Percentiles rank a stretch among this genome's conserved stretches.
phyloP scores from a whole-genome alignment of 2,113 vertebrate species.

The Crypturellus undulatus region DNA sequence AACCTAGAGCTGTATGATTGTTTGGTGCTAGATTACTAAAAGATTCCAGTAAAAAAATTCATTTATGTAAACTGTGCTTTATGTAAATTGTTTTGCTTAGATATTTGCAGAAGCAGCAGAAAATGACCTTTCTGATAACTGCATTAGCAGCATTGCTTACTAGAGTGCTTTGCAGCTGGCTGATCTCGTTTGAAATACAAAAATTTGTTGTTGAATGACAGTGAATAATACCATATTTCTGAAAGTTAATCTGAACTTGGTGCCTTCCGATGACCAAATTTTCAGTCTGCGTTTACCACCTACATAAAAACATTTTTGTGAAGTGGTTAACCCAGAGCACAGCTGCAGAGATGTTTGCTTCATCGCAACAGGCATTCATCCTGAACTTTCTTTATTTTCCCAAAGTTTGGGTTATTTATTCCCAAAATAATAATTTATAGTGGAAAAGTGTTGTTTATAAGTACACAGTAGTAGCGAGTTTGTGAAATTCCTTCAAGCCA shows the following conservation, averaged over 20 bases:
- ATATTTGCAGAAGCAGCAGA: slow-evolving; percentile 44
- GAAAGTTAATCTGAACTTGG: slow-evolving; percentile 68
- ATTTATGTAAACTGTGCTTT: not conserved
- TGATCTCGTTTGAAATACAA: slow-evolving; percentile 63
- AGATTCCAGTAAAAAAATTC: not conserved
- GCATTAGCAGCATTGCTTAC: slow-evolving; percentile 36
- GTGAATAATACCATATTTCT: slow-evolving; percentile 65
- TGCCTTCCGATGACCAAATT: slow-evolving; percentile 69
- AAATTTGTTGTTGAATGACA: slow-evolving; percentile 49
- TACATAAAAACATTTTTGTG: slow-evolving; percentile 78
- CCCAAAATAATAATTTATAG: slow-evolving; percentile 13
- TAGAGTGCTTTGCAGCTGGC: slow-evolving; percentile 70
- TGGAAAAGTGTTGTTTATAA: slow-evolving; percentile 1
- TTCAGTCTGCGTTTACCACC: slow-evolving; percentile 73
- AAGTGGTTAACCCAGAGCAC: slow-evolving; percentile 78
- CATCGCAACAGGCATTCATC: slow-evolving; percentile 52
- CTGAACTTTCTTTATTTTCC: slow-evolving; percentile 25
- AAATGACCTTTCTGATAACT: slow-evolving; percentile 42
- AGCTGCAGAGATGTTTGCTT: slow-evolving; percentile 73
- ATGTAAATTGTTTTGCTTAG: not conserved
- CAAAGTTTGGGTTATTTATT: not conserved
- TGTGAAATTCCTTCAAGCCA: not conserved
- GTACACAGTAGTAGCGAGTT: not conserved
- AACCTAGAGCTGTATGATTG: not conserved
- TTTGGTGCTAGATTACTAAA: not conserved